phyloP scores from a whole-genome alignment of 2,888 invertebrate species.

The Xanthorhoe spadicearia region DNA sequence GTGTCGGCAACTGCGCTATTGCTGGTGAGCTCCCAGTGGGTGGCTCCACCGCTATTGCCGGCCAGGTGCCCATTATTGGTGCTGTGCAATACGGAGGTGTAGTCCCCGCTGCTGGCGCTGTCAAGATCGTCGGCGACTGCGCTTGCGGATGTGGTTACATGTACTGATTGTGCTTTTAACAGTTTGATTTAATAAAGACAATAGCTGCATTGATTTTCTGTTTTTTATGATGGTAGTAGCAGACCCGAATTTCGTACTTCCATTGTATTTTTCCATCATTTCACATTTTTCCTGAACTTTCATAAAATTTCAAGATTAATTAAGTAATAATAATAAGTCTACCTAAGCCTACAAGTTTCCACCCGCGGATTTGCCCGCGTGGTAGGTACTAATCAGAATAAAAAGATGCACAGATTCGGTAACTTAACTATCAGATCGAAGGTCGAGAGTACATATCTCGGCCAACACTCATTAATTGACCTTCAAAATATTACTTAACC shows the following conservation, averaged over 20 bases:
- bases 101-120: slow-evolving; percentile 44
- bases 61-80: slow-evolving; percentile 47
- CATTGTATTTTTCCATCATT: no score
- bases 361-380: no score
- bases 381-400: no score
- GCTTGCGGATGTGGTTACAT: slow-evolving; percentile 33
- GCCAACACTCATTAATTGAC: background rate
- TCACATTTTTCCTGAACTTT: no score
- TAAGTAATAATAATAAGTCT: no score
- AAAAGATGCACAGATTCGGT: no score
- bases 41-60: slow-evolving; percentile 47
- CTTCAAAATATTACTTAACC: background rate
- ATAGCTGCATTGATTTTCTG: background rate
- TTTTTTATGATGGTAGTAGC: background rate
- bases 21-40: slow-evolving; percentile 50
- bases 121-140: slow-evolving; percentile 42
- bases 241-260: no score
- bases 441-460: no score
- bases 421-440: no score
- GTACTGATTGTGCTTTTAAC: slow-evolving; percentile 5
- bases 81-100: slow-evolving; percentile 43
- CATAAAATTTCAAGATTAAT: no score
- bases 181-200: slow-evolving; percentile 5
- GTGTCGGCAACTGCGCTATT: slow-evolving; percentile 49
- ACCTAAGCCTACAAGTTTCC: no score